Conservation (phyloP, 2,113 vertebrate genomes). For the Psophia crepitans region DNA sequence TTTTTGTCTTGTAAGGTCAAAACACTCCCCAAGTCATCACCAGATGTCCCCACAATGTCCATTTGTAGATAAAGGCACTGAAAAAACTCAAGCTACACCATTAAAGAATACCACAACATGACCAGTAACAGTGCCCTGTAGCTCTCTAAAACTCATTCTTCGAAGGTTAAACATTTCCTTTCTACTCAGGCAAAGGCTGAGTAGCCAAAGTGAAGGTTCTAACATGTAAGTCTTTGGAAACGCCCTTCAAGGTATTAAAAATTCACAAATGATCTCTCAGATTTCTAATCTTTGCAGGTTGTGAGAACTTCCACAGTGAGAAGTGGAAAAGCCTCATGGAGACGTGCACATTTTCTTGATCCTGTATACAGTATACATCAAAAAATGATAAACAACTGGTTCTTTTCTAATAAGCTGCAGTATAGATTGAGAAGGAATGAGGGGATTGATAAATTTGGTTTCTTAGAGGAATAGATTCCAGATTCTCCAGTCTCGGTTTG, state of each 20-base stretch:
- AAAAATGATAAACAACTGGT: neutral
- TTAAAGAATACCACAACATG: neutral
- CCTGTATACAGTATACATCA: neutral
- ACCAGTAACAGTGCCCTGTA: neutral
- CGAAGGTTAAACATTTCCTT: neutral
- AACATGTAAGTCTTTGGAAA: neutral
- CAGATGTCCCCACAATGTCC: neutral
- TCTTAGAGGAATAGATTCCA: neutral
- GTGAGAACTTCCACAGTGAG: neutral
- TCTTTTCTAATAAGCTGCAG: neutral
- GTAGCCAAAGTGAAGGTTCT: neutral
- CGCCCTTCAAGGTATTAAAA: neutral
- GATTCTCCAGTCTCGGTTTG: neutral
- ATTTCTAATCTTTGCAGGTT: neutral
- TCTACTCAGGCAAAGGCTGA: neutral
- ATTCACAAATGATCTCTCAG: neutral
- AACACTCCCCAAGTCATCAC: neutral
- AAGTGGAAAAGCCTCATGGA: neutral
- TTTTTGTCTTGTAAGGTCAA: neutral
- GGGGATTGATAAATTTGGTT: neutral
- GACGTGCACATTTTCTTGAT: neutral
- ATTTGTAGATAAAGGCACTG: neutral
- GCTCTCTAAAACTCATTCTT: neutral
- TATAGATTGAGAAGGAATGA: neutral
- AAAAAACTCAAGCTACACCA: neutral